Conservation (phyloP, 2,797 vertebrate genomes). For the Dendrocincla fuliginosa region DNA sequence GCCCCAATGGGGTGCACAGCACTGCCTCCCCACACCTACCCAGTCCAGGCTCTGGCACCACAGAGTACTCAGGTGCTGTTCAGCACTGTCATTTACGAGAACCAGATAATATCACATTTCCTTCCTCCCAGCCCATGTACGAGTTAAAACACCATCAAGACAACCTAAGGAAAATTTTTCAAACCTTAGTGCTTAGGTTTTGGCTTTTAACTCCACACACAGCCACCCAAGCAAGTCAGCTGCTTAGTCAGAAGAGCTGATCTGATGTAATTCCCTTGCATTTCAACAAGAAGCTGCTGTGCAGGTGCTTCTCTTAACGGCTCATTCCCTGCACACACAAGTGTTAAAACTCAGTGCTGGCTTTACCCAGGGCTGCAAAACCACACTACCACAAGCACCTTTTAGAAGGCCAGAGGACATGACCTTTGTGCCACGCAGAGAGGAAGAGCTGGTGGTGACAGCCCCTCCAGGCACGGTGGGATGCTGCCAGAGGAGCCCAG, state of each 20-base stretch:
- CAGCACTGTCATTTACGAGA: neutral
- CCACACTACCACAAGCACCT: neutral
- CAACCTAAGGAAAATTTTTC: neutral
- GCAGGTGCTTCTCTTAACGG: neutral
- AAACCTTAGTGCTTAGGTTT: neutral
- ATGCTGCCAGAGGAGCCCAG: neutral
- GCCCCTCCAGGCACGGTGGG: fast-evolving
- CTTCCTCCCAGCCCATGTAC: neutral
- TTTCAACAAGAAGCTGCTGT: neutral
- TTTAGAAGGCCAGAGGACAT: neutral
- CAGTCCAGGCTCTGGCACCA: neutral
- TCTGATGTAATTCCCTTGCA: neutral
- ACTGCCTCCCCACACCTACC: neutral
- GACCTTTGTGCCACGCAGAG: neutral
- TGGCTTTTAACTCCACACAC: neutral
- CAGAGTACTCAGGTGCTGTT: neutral
- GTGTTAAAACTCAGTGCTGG: neutral
- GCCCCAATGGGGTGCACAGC: fast-evolving
- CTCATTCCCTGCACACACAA: neutral
- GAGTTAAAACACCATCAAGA: neutral
- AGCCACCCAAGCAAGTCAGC: neutral
- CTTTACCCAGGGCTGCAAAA: neutral
- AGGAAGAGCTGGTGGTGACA: neutral
- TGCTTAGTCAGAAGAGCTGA: neutral
- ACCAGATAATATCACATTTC: neutral